phyloP scores from a whole-genome alignment of 2,888 invertebrate species.

The Lepidochitona cinerea region DNA sequence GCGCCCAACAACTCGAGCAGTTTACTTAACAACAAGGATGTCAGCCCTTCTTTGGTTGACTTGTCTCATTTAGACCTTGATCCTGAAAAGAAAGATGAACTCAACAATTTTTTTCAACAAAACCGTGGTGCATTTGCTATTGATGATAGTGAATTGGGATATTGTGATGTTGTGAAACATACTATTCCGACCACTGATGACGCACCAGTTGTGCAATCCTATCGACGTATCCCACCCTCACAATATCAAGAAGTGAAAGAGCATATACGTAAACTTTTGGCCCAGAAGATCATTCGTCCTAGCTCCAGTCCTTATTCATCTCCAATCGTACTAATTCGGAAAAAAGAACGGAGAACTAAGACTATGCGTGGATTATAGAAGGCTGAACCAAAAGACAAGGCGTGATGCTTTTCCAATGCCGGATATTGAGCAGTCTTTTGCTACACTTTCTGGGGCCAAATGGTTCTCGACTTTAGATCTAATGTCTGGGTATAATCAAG shows the following conservation, averaged over 20 bases:
- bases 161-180: neutral
- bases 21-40: too few species aligned
- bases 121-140: conserved; percentile 8
- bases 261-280: conserved; percentile 20
- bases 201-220: conserved; percentile 8
- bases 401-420: conserved; percentile 16
- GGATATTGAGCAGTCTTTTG: conserved; percentile 30
- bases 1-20: too few species aligned
- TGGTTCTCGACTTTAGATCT: conserved; percentile 29
- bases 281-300: conserved; percentile 21
- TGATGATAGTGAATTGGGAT: neutral
- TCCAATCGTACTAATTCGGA: conserved; percentile 30
- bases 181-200: neutral
- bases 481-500: conserved; percentile 24
- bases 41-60: too few species aligned
- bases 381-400: conserved; percentile 26
- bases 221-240: too few species aligned
- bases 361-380: conserved; percentile 27
- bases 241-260: too few species aligned
- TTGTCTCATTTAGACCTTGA: too few species aligned
- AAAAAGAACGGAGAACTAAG: conserved; percentile 29
- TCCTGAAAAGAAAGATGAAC: too few species aligned
- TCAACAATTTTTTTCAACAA: too few species aligned
- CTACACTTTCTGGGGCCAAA: conserved; percentile 20
- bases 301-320: conserved; percentile 30